Evolutionary conservation across 2,113 vertebrate genomes (phyloP), one percentile per base, ranked within the genome.

Genomic region (Sclerurus mexicanus): DNA sequence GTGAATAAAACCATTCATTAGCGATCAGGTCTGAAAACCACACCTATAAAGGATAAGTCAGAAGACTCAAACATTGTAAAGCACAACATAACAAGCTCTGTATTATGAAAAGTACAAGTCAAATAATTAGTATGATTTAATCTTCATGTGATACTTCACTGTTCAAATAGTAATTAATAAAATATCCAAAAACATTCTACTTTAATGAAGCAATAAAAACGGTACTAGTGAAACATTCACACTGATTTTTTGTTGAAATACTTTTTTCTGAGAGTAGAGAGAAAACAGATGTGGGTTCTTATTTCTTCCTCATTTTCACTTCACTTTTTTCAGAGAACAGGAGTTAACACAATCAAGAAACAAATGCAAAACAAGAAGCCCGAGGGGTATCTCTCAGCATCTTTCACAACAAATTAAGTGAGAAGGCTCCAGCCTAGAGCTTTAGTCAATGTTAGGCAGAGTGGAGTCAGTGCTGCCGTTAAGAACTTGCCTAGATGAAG

Each of bases 1-100:
- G 78, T 27, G 58, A 95, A 63, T 83, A 93, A 96, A 96, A 96
- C 66, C 77, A 91, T 52, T 77, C 50, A 95, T 95, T 64, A 97
- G 55, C 59, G 87, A 44, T 67, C 63, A 87, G 42, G 75, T 42
- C 66, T 64, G 46, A 58, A 62, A 93, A 89, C 23, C 66, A 31
- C 15, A 69, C 12, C 71, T 72, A 25, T 14, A 62, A 79, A 52
- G 56, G 28, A 7, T 56, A 85, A 82, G 35, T 37, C 81, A 84
- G 31, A 82, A 24, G n/a, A 92, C 49, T 80, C 47, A 35, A 86
- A 75, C n/a, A 31, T 31, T 42, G 49, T 12, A 33, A 63, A 76
- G 66, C 17, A 80, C 46, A 90, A 71, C 22, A 47, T 23, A 55
- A 85, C 4, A 71, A 84, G 72, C 6, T 73, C 35, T 47, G 5